A percentile compares a stretch with the other conserved stretches of the same genome.
These are phyloP conservation scores for Macaria liturata DNA, from an alignment of 2,888 invertebrate genomes.

Conservation along the genomic window DNA sequence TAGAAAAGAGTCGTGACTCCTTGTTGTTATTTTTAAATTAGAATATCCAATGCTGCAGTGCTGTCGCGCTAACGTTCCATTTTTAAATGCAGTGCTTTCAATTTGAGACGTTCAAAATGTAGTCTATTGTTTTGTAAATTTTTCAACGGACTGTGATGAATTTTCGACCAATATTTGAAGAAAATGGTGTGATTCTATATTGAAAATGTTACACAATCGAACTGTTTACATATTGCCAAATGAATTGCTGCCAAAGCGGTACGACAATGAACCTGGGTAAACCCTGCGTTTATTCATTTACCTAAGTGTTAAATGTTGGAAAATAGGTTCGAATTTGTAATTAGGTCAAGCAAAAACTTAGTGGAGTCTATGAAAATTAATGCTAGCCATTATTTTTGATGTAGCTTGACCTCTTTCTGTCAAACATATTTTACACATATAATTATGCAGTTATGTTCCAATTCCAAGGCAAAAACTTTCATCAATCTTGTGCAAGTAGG, in stretches of 20 bases:
- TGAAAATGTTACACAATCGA: conserved; percentile 72
- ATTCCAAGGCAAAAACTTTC: background rate
- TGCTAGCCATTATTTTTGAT: conserved; percentile 6
- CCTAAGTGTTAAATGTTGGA: background rate
- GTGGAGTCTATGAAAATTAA: conserved; percentile 1
- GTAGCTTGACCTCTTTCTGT: conserved; percentile 13
- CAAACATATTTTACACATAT: background rate
- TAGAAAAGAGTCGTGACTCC: conserved; percentile 12
- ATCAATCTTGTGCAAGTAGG: background rate
- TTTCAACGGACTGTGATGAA: background rate
- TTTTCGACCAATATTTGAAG: background rate
- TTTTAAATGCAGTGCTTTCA: conserved; percentile 16
- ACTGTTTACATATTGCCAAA: conserved; percentile 79
- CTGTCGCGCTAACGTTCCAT: conserved; percentile 11
- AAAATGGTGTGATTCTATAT: conserved; percentile 26
- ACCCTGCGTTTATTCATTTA: conserved; percentile 22
- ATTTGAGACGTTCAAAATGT: conserved; percentile 10
- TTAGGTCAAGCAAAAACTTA: conserved; percentile 9
- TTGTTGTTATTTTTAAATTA: conserved; percentile 6
- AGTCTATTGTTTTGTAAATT: conserved; percentile 4
- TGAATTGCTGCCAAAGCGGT: conserved; percentile 75
- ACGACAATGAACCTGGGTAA: conserved; percentile 71
- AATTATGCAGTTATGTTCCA: background rate
- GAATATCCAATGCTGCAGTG: background rate
- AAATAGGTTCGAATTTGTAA: background rate